Evolutionary conservation across 2,797 vertebrate species (phyloP).

Genomic region (Mormyrus proboscirostris): DNA sequence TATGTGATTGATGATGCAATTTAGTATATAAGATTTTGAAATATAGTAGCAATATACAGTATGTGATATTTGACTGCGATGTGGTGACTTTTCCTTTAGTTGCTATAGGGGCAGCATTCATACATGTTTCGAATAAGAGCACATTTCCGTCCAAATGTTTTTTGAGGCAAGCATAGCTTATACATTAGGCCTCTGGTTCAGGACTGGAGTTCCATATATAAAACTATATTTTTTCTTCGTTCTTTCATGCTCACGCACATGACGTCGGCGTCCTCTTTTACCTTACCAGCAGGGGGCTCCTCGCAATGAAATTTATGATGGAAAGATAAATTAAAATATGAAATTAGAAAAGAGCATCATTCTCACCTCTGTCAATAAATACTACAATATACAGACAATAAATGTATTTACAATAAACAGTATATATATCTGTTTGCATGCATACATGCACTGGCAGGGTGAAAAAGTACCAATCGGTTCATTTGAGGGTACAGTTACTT

Average conservation of each 20-base stretch:
- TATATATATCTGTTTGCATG: neutral
- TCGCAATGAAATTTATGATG: neutral
- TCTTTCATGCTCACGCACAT: neutral
- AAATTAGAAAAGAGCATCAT: neutral
- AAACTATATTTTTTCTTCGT: neutral
- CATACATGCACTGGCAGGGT: neutral
- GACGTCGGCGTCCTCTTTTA: neutral
- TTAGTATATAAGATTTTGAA: neutral
- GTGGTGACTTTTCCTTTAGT: neutral
- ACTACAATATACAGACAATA: neutral
- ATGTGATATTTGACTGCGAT: neutral
- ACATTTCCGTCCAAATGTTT: neutral
- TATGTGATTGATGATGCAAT: neutral
- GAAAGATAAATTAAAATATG: neutral
- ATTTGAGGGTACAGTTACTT: neutral
- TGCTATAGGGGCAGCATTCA: neutral
- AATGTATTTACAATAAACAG: neutral
- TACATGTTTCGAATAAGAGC: neutral
- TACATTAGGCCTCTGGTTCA: neutral
- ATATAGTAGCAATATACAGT: too few relatives aligned
- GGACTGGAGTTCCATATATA: neutral
- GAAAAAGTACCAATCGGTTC: neutral
- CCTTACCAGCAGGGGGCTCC: neutral
- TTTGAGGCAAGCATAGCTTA: neutral
- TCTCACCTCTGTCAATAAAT: neutral